phyloP scores from a whole-genome alignment of 2,888 invertebrate species.

The Dryobotodes eremita region DNA sequence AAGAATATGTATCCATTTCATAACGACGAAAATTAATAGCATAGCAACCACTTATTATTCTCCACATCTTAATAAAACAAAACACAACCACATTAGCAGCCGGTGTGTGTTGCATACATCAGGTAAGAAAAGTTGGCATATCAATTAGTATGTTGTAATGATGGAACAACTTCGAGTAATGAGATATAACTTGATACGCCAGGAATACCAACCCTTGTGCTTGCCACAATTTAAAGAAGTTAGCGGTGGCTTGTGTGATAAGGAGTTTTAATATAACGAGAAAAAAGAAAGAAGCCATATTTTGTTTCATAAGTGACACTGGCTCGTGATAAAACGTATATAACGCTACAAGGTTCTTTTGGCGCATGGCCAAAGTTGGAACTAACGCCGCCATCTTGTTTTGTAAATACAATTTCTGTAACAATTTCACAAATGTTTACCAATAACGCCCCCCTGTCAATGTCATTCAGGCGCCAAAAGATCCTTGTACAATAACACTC shows the following conservation, averaged over 20 bases:
- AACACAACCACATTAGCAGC: conserved; percentile 32
- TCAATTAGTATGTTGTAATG: conserved; percentile 77
- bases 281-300: no score
- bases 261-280: conserved; percentile 3
- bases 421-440: no score
- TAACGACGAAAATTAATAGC: neutral
- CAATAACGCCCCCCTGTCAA: neutral
- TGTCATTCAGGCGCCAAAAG: neutral
- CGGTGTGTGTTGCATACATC: conserved; percentile 56
- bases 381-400: neutral
- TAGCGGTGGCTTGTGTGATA: conserved; percentile 51
- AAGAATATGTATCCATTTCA: neutral
- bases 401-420: neutral
- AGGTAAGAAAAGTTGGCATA: conserved; percentile 69
- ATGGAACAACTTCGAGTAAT: conserved; percentile 76
- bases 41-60: conserved; percentile 13
- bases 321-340: neutral
- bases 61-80: conserved; percentile 46
- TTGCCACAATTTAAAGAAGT: conserved; percentile 53
- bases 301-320: neutral
- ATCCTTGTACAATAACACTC: neutral
- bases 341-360: neutral
- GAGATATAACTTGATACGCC: conserved; percentile 80
- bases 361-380: neutral
- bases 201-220: conserved; percentile 54